Evolutionary conservation across 2,888 invertebrate species (phyloP).

Genomic region (Abrostola triplasia): DNA sequence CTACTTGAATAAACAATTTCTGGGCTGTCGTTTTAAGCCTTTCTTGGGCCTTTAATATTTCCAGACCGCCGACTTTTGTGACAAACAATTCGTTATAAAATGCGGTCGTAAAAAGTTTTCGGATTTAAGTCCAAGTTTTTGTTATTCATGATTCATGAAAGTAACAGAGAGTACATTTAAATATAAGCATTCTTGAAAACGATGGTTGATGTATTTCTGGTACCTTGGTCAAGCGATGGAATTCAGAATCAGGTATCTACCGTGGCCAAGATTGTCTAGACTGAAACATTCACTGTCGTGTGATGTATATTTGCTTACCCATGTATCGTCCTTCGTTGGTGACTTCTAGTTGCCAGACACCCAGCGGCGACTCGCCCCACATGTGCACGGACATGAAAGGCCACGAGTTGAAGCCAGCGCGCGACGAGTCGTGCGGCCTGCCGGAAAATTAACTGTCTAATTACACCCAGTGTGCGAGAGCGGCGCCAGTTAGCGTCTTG

Average conservation of each 20-base stretch:
- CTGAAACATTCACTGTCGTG: slow-evolving; percentile 1
- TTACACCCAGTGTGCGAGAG: slow-evolving; percentile 57
- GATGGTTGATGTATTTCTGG: slow-evolving; percentile 4
- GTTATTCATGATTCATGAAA: slow-evolving; percentile 35
- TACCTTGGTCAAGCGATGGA: too few species aligned
- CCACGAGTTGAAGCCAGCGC: slow-evolving; percentile 98
- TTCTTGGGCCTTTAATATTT: slow-evolving; percentile 36
- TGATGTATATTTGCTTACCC: slow-evolving; percentile 88
- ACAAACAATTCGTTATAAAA: slow-evolving; percentile 52
- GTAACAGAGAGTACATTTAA: slow-evolving; percentile 16
- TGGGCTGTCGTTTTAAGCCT: slow-evolving; percentile 34
- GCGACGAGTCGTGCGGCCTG: slow-evolving; percentile 95
- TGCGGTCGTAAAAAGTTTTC: slow-evolving; percentile 51
- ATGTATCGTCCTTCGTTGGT: slow-evolving; percentile 97
- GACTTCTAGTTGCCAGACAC: slow-evolving; percentile 98
- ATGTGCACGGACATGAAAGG: slow-evolving; percentile 99
- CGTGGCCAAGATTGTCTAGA: background rate
- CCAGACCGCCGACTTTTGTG: slow-evolving; percentile 45
- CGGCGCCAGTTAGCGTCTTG: slow-evolving; percentile 56
- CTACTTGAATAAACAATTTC: slow-evolving; percentile 48
- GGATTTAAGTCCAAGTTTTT: slow-evolving; percentile 37
- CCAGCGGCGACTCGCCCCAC: slow-evolving; percentile 98
- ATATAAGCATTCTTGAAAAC: slow-evolving; percentile 6
- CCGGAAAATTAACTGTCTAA: slow-evolving; percentile 67
- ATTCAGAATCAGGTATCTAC: background rate